Conservation (phyloP, 2,113 vertebrate genomes). For the Elephas maximus region DNA sequence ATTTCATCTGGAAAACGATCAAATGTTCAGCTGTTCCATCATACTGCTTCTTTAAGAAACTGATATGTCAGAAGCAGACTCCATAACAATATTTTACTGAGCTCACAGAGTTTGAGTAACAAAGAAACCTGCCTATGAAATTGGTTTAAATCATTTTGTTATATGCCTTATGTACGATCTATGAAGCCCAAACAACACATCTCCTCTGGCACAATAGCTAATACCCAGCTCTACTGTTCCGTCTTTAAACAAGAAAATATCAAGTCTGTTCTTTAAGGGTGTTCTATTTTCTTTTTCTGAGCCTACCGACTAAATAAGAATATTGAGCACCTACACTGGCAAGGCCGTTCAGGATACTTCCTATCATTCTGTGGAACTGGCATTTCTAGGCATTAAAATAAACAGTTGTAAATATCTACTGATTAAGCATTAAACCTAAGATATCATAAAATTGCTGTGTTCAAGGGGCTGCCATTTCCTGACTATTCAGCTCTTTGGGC, state of each 20-base stretch:
- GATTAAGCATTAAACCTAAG: constrained; percentile 72
- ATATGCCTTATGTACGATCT: background rate
- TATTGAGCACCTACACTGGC: background rate
- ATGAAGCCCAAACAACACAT: background rate
- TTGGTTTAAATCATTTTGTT: background rate
- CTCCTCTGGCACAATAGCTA: background rate
- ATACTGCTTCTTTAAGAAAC: background rate
- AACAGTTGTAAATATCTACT: constrained; percentile 76
- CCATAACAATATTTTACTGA: background rate
- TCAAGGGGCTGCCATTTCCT: constrained; percentile 58
- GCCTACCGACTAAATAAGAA: background rate
- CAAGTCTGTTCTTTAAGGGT: background rate
- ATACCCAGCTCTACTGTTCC: background rate
- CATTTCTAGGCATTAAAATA: constrained; percentile 70
- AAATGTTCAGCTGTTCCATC: background rate
- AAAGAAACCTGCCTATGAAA: background rate
- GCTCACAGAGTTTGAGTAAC: background rate
- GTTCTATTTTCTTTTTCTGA: background rate
- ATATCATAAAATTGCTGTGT: constrained; percentile 63
- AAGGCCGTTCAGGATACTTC: background rate
- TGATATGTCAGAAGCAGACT: background rate
- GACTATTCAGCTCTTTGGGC: constrained; percentile 61
- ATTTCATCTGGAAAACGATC: background rate
- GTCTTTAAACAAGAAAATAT: background rate
- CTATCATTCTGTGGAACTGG: constrained; percentile 52